Conservation (phyloP, 1,140 invertebrate species). For the Pemphigus obesinymphae region DNA sequence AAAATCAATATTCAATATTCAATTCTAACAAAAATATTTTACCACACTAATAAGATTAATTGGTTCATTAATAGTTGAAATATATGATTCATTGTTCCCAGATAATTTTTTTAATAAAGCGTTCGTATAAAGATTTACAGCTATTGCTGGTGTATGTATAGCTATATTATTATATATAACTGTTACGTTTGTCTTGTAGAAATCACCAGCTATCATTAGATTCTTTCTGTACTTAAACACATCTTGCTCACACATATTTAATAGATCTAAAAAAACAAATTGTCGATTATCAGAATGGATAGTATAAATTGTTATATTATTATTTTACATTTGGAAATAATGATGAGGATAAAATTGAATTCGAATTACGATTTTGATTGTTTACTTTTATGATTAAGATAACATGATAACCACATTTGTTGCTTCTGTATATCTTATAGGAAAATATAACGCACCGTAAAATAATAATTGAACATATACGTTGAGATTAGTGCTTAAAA, state of each 20-base stretch:
- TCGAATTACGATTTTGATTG: too few relatives aligned
- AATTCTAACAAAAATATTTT: background rate
- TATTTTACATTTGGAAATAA: too few relatives aligned
- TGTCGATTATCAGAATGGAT: too few relatives aligned
- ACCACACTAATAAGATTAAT: conserved; percentile 47
- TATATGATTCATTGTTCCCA: conserved; percentile 50
- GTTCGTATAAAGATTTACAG: conserved; percentile 53
- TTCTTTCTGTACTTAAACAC: conserved; percentile 42
- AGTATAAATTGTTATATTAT: too few relatives aligned
- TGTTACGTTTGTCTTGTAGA: conserved; percentile 18
- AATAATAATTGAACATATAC: too few relatives aligned
- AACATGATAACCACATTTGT: too few relatives aligned
- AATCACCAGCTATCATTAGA: conserved; percentile 43
- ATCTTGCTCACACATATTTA: conserved; percentile 38
- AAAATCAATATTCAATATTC: too few relatives aligned
- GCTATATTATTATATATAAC: conserved; percentile 49
- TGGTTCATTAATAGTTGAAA: conserved; percentile 60
- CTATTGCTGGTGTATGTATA: conserved; percentile 53
- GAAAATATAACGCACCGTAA: too few relatives aligned
- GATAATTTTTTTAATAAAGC: conserved; percentile 50
- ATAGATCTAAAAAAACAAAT: conserved; percentile 39
- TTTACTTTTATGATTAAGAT: too few relatives aligned
- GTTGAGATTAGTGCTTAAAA: too few relatives aligned
- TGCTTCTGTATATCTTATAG: too few relatives aligned
- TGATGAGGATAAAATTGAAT: too few relatives aligned